Base-by-base conservation (phyloP, 2,797 vertebrate species). In the Macroramphosus scolopax region DNA sequence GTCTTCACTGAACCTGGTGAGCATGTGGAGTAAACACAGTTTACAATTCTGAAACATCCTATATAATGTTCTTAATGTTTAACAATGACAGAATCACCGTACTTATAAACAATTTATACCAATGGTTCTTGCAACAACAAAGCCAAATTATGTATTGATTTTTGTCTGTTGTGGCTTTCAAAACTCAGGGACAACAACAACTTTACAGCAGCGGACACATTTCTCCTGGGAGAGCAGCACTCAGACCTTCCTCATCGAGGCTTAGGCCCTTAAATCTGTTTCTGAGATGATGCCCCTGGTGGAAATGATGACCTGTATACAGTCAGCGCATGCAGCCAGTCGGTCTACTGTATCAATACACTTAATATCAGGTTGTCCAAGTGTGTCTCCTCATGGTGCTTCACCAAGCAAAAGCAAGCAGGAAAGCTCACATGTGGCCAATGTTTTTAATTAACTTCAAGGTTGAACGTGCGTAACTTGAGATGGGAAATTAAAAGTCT, bases 401-500 rank as follows among this genome's bases (percentile, higher is more conserved):
- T 45, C 38, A 43, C 32, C 15, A 41, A n/a, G 48, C 20, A 61
- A 43, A 59, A 55, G 51, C 52, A 49, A 63, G 43, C 37, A 22
- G 45, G 50, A 65, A 54, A 33, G 38, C 63, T 72, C 45, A 48
- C 57, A 66, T 55, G 58, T 77, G 65, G 78, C 76, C 72, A 71
- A 80, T 80, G 62, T 82, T 88, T 86, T 87, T 87, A 88, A 91
- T 89, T 89, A 88, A 88, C 82, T 87, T 85, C 77, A 88, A 88
- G 81, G 85, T 85, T 89, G 81, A 85, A 88, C 42, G 74, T 84
- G 83, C 86, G 81, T 87, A 90, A 90, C 87, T 85, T 88, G 87
- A 89, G 89, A 87, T 86, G 80, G 68, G 72, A 84, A 89, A 86
- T 90, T 88, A 89, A 88, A 87, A 88, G 72, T 88, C n/a, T n/a